Evolutionary conservation across 2,888 invertebrate species (phyloP), one percentile per base, ranked within the genome.

Genomic region (Ophonus ardosiacus): DNA sequence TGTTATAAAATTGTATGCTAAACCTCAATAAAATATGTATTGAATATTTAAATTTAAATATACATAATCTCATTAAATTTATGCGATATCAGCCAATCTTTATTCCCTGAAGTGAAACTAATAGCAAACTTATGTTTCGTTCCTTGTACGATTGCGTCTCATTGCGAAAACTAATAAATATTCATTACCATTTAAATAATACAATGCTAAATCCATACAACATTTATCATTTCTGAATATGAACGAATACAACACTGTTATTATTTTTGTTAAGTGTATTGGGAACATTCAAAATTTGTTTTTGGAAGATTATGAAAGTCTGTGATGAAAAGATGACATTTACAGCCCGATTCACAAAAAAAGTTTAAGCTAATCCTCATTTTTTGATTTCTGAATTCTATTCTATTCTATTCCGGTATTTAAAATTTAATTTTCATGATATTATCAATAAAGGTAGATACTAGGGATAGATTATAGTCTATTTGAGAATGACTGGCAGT

Each of bases 151-250:
- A n/a, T n/a, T 43, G 0, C 15, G 18, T 40, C 43, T 74, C 18
- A 74, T 74, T 74, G 21, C 43, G 43, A 74, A 74, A 74, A 40
- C 71, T 74, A 74, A 74, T 43, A 74, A 74, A 74, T 74, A 74
- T 74, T 74, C 71, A 74, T 74, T 3, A 43, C 10, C 5, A 74
- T 71, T 71, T 71, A 43, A 71, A 74, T 74, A 74, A 43, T 74
- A 68, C n/a, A 31, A 7, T 68, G 18, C 43, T 51, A 51, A 31
- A 51, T 10, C 10, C 13, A 43, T 13, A 7, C 40, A 51, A 74
- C 71, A 74, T 68, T 68, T n/a, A 68, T 68, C 68, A 68, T 68
- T 68, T 63, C 7, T n/a, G 7, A n/a, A 68, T 31, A 68, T 15
- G 68, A 68, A 68, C 43, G 10, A 8, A 51, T 51, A 51, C 7